Conservation (phyloP, 2,113 vertebrate genomes). For the Sturnira hondurensis region DNA sequence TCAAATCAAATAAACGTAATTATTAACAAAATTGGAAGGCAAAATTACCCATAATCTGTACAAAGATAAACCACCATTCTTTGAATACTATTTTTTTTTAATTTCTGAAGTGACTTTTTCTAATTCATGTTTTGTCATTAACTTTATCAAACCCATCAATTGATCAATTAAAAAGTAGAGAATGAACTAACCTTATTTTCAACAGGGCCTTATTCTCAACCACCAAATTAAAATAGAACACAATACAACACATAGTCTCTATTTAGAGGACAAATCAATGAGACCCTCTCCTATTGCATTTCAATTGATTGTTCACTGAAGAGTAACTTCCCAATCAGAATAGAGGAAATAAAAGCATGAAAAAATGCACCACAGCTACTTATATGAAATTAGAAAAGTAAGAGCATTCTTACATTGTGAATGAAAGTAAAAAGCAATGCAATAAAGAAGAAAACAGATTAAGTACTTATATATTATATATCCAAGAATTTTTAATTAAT, state of each 20-base stretch:
- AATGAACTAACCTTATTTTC: background rate
- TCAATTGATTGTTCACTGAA: background rate
- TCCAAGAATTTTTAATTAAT: background rate
- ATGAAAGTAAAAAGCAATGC: background rate
- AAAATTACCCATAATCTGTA: background rate
- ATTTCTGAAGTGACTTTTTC: background rate
- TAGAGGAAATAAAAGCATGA: background rate
- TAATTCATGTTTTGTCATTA: background rate
- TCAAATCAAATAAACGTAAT: background rate
- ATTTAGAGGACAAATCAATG: background rate
- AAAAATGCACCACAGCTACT: background rate
- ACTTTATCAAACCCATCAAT: background rate
- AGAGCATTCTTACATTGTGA: background rate
- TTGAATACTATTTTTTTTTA: too few species aligned
- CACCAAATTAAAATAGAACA: background rate
- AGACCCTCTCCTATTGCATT: background rate
- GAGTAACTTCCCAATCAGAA: background rate
- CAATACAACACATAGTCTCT: background rate
- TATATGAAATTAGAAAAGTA: slow-evolving; percentile 2
- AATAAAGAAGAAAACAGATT: background rate
- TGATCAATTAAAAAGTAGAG: background rate
- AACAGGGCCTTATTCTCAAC: background rate
- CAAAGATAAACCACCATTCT: background rate
- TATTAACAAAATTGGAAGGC: background rate
- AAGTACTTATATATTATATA: background rate